Evolutionary conservation across 2,888 invertebrate genomes (phyloP).

Genomic region (Diachrysia chrysitis): DNA sequence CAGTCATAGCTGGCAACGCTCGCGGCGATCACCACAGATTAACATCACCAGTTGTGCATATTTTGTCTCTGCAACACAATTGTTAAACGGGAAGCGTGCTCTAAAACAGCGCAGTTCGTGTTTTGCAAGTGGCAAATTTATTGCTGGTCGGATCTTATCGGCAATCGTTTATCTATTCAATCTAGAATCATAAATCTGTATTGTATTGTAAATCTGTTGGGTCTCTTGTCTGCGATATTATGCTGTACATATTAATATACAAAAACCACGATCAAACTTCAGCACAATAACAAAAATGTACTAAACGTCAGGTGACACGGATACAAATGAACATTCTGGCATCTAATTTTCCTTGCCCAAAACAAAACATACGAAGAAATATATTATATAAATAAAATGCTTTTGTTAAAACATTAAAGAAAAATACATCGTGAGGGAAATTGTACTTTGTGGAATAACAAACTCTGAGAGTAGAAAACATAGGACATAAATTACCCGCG

Average conservation of each 20-base stretch:
- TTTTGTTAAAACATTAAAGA: conserved; percentile 14
- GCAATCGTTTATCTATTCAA: conserved; percentile 55
- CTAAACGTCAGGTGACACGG: conserved; percentile 3
- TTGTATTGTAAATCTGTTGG: conserved; percentile 48
- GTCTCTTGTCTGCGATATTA: conserved; percentile 35
- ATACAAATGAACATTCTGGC: neutral
- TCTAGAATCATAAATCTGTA: conserved; percentile 54
- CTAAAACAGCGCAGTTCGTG: conserved; percentile 45
- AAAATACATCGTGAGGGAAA: conserved; percentile 31
- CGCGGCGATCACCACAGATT: conserved; percentile 48
- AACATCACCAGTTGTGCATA: conserved; percentile 45
- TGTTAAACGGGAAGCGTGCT: conserved; percentile 54
- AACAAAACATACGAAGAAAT: neutral
- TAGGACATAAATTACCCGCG: conserved; percentile 50
- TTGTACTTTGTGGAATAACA: conserved; percentile 43
- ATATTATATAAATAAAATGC: no score
- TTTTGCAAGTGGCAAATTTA: conserved; percentile 60
- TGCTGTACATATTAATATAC: conserved; percentile 47
- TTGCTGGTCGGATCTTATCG: conserved; percentile 53
- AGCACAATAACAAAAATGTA: conserved; percentile 27
- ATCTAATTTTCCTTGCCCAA: neutral
- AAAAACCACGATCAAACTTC: conserved; percentile 40
- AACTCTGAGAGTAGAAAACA: conserved; percentile 40
- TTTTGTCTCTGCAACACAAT: conserved; percentile 48
- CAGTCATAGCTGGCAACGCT: conserved; percentile 19